Percentiles rank a stretch among this genome's conserved stretches.
These are phyloP conservation scores for Andrena chrysosceles DNA, from an alignment of 2,888 invertebrate genomes.

Conservation along the genomic window DNA sequence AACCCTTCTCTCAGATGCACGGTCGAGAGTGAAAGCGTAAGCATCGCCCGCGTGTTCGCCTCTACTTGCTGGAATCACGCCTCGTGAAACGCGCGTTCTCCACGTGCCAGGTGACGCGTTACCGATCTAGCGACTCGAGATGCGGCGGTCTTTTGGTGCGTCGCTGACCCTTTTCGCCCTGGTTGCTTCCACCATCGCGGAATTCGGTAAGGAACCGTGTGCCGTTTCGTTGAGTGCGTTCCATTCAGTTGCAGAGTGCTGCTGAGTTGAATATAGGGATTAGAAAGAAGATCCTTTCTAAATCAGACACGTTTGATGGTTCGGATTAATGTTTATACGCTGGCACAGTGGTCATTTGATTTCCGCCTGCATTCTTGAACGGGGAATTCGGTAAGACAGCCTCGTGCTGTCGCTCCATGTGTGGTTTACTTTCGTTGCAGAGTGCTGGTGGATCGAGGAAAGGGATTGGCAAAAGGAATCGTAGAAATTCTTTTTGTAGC, in stretches of 20 bases:
- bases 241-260: background rate
- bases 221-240: background rate
- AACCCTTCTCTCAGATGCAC: constrained; percentile 79
- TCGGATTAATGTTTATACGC: no score
- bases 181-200: constrained; percentile 60
- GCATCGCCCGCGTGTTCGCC: constrained; percentile 59
- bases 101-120: background rate
- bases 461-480: background rate
- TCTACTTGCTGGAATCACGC: constrained; percentile 8
- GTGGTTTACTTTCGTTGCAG: background rate
- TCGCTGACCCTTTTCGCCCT: constrained; percentile 12
- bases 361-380: constrained; percentile 47
- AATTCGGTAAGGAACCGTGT: constrained; percentile 75
- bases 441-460: background rate
- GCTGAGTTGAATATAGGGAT: background rate
- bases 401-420: background rate
- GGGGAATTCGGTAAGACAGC: constrained; percentile 77
- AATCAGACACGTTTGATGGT: no score
- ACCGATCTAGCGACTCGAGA: constrained; percentile 13
- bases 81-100: constrained; percentile 11
- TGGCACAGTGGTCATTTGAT: background rate
- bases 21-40: constrained; percentile 82
- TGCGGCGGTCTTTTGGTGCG: constrained; percentile 4
- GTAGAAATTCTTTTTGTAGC: background rate
- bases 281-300: background rate